Conservation (phyloP, 2,888 invertebrate species). For the Neoitamus cyanurus region DNA sequence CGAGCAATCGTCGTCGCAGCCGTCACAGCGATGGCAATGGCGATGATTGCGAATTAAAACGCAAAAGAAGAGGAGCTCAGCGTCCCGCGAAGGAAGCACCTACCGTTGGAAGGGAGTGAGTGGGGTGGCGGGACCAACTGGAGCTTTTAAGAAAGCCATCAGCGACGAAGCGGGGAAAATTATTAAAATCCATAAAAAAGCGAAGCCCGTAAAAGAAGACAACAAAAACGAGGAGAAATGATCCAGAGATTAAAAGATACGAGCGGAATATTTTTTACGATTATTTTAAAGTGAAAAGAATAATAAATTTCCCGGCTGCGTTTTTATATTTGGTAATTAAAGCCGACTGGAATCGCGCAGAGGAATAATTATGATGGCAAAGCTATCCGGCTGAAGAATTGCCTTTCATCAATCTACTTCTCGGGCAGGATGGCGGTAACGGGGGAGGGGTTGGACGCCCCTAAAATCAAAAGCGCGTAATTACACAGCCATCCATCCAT, state of each 20-base stretch:
- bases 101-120: not conserved
- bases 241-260: slow-evolving; percentile 43
- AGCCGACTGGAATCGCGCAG: slow-evolving; percentile 17
- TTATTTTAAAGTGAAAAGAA: slow-evolving; percentile 45
- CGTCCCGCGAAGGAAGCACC: not conserved
- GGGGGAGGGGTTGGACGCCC: not conserved
- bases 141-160: slow-evolving; percentile 41
- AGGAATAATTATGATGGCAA: slow-evolving; percentile 31
- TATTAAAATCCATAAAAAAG: slow-evolving; percentile 44
- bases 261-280: slow-evolving; percentile 42
- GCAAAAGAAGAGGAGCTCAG: slow-evolving; percentile 18
- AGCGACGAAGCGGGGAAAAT: slow-evolving; percentile 17
- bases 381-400: slow-evolving; percentile 19
- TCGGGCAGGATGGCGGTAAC: not conserved
- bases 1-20: not conserved
- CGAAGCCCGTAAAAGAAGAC: slow-evolving; percentile 40
- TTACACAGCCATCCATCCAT: not conserved
- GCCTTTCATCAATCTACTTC: slow-evolving; percentile 17
- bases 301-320: slow-evolving; percentile 34
- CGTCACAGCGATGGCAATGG: not conserved
- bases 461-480: slow-evolving; percentile 26
- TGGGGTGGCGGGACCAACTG: not conserved
- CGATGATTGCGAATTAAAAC: slow-evolving; percentile 20
- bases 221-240: slow-evolving; percentile 41
- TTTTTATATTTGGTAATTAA: slow-evolving; percentile 45